Evolutionary conservation across 1,140 invertebrate species (phyloP), one percentile per base, ranked within the genome.

Genomic region (Reticulitermes speratus): DNA sequence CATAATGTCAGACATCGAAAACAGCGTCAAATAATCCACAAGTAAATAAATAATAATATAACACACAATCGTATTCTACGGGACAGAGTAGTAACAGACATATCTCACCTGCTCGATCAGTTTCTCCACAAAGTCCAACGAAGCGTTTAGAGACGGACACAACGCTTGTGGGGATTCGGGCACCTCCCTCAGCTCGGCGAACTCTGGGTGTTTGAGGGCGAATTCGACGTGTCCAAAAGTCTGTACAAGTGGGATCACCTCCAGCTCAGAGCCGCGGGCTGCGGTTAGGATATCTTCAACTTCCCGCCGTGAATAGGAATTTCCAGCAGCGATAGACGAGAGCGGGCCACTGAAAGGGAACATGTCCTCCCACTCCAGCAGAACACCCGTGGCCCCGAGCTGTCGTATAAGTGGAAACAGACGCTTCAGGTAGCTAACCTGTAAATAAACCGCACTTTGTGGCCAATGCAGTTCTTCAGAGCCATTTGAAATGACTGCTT

Each of bases 301-400:
- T 88, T 98, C 95, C 59, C 92, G 90, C 88, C 91, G 92, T 0
- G 93, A 94, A 89, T 99, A 99, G 84, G 95, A 94, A 92, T 98
- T 97, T 52, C 91, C 92, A 8, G 97, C 95, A 2, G 94, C 92
- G 14, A 98, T 91, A 19, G 89, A 88, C 6, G 89, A 91, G 8
- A 99, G 90, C 0, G 91, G 90, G 1, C 95, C 96, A 44, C 91
- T 92, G 90, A 96, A 99, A 0, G 98, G 98, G 91, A 99, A 99
- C 96, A 98, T 99, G 89, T 99, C 98, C 92, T 99, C 98, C 92
- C 99, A 99, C 91, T 99, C 98, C 85, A 99, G 91, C 3, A 99
- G 91, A 44, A 99, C 90, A 3, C 97, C 97, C 82, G 96, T 99
- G 1, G 96, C 97, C 32, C 96, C 97, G 88, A 94, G 94, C 92